Evolutionary conservation across 2,113 vertebrate genomes (phyloP).

Genomic region (Ramphastos sulfuratus): DNA sequence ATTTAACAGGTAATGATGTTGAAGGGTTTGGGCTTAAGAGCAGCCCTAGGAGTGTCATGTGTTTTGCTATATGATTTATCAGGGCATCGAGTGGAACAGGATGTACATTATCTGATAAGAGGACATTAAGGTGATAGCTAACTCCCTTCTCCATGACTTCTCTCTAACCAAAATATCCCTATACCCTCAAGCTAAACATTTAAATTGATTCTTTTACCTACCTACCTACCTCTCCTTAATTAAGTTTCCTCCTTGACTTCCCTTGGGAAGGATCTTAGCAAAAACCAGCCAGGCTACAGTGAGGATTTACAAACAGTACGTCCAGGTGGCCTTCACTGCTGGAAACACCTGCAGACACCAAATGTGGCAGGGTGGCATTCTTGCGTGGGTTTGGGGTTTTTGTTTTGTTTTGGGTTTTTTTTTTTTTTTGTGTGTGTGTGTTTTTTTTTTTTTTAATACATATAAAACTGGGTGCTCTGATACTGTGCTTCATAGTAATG

Average conservation of each 20-base stretch:
- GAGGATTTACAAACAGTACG: background rate
- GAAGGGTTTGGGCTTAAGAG: background rate
- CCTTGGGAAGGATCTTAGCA: background rate
- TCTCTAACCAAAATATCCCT: background rate
- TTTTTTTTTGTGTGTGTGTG: too few relatives aligned
- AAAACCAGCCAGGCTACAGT: background rate
- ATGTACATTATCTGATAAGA: background rate
- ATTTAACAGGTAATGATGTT: background rate
- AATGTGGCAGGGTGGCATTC: background rate
- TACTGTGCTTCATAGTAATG: background rate
- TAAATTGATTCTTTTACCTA: background rate
- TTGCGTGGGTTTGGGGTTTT: too few relatives aligned
- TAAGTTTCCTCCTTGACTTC: background rate
- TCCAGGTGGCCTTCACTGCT: background rate
- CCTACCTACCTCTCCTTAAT: background rate
- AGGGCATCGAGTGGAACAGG: background rate
- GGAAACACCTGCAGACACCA: background rate
- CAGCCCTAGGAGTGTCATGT: background rate
- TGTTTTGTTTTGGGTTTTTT: too few relatives aligned
- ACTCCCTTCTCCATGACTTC: background rate
- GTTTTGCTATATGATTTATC: background rate
- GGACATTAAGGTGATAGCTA: background rate
- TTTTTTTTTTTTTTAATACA: too few relatives aligned
- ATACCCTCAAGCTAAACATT: background rate
- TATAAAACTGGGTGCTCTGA: background rate